Evolutionary conservation across 2,797 vertebrate species (phyloP), one percentile per base, ranked within the genome.

Genomic region (Coreius guichenoti): DNA sequence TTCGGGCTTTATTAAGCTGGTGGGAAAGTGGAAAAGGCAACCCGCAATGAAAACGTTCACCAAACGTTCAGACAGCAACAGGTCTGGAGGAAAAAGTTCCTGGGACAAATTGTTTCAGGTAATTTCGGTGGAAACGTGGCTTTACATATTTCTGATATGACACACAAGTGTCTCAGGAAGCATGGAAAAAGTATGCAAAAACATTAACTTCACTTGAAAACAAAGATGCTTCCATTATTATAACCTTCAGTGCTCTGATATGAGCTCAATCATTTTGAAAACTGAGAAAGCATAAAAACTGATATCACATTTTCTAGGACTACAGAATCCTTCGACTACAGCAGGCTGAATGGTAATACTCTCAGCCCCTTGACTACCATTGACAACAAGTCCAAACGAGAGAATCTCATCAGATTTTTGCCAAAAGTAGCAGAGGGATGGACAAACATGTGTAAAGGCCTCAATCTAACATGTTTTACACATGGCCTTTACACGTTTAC

Each of bases 331-430:
- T 86, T 67, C 88, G 13, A 80, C 67, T 93, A 31, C 87, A 75
- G 8, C 94, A 94, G 89, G 93, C 93, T 68, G 90, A 23, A 43
- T 72, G 92, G 92, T 39, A n/a, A 68, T 21, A 86, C 92, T 63
- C 82, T 80, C 83, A 77, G 89, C 58, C 13, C 16, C 0, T 63
- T 95, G 63, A 90, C 43, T 13, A 84, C 79, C 82, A 87, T 95
- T 67, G 88, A 89, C 33, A 89, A 21, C 1, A 16, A 86, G 0
- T 47, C 84, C 5, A 86, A 90, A 33, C 89, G 93, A 58, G 88
- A 89, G 29, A 54, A 80, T n/a, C 91, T 95, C 29, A 86, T 88
- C 67, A 88, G 86, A 0, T 16, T 23, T 19, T 88, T 95, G 54
- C 94, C 94, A 1, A 82, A 29, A 8, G 0, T 1, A 5, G 69